Evolutionary conservation across 2,888 invertebrate genomes (phyloP), one percentile per base, ranked within the genome.

Genomic region (Nomada hirtipes): DNA sequence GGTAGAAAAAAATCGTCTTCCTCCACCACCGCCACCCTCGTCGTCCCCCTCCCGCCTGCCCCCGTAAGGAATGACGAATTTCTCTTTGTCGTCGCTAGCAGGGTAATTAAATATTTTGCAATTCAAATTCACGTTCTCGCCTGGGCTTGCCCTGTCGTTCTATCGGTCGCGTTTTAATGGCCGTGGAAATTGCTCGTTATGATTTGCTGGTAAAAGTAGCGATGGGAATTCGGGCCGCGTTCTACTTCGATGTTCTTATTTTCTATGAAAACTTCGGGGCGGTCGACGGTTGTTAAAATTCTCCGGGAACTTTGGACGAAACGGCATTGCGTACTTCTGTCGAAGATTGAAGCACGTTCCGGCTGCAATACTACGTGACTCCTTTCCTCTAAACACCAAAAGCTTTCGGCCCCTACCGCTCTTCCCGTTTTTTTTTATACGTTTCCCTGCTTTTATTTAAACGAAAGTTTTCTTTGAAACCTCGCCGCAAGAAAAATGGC

Each of bases 321-420:
- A 68, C 70, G 80, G 76, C 80, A 73, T 64, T 70, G 76, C 80
- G 76, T 81, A 71, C 65, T 61, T 60, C 71, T 60, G 55, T 47
- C 71, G 83, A 85, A 79, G 82, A 85, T 85, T 82, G 84, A 82
- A 84, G 84, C 85, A 85, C 85, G 85, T 85, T 84, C 76, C 50
- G 74, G 81, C 85, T 82, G 85, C 82, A 82, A 82, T 71, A 73
- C 68, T 85, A 85, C 85, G 85, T 85, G 85, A 85, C 85, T 71
- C 70, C 42, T 69, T 52, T 60, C 57, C 68, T 74, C 69, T 70
- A 73, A 76, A 64, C 65, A 74, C 52, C n/a, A 23, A 55, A 36
- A 68, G 42, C 67, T 57, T 26, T 42, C 10, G n/a, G 13, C 23
- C 53, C 50, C 44, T n/a, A n/a, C 10, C 15, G 15, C n/a, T 29